Percentiles rank a stretch among this genome's conserved stretches.
These are phyloP conservation scores for Mesorhabditis belari DNA, from an alignment of 2,888 invertebrate genomes.

Conservation along the genomic window DNA sequence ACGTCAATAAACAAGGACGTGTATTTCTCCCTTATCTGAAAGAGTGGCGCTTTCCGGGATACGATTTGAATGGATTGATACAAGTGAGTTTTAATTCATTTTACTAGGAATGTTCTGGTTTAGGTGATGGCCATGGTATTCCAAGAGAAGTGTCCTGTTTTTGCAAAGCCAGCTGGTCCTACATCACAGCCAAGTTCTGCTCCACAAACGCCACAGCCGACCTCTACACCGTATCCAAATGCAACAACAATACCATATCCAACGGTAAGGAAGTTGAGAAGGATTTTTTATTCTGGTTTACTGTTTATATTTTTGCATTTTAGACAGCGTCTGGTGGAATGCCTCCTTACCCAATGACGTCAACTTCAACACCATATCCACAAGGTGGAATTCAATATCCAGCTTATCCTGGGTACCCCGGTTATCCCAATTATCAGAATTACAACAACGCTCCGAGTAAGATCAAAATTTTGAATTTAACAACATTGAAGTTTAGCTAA, in stretches of 20 bases:
- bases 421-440: slow-evolving; percentile 4
- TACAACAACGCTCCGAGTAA: no score
- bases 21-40: slow-evolving; percentile 92
- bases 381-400: no score
- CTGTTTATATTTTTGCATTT: no score
- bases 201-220: slow-evolving; percentile 14
- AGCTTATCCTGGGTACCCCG: slow-evolving; percentile 2
- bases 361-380: neutral
- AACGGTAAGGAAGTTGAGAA: no score
- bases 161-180: slow-evolving; percentile 44
- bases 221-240: slow-evolving; percentile 52
- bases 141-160: slow-evolving; percentile 88
- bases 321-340: neutral
- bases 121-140: slow-evolving; percentile 78
- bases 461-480: no score
- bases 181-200: slow-evolving; percentile 2
- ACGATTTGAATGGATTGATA: slow-evolving; percentile 79
- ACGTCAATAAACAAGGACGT: slow-evolving; percentile 66
- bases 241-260: slow-evolving; percentile 55
- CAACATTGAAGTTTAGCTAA: no score
- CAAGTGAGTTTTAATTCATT: slow-evolving; percentile 58
- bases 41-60: slow-evolving; percentile 74
- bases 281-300: no score
- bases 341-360: neutral
- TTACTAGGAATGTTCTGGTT: slow-evolving; percentile 1